phyloP scores from a whole-genome alignment of 2,797 vertebrate genomes.

The Uromys caudimaculatus region DNA sequence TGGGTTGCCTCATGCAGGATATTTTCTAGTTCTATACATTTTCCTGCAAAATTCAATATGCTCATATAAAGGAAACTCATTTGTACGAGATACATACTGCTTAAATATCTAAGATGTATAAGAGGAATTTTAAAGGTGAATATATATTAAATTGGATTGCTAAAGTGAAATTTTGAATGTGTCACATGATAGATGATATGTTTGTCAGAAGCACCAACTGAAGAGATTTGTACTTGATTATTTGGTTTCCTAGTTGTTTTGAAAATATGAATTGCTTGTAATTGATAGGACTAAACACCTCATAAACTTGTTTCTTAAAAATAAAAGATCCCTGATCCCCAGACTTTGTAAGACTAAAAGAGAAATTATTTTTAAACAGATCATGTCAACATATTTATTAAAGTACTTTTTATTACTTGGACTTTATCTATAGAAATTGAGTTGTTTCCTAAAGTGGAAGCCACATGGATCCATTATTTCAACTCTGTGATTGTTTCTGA shows the following conservation, averaged over 20 bases:
- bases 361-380: not conserved
- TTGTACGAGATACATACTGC: not conserved
- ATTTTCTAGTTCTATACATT: not conserved
- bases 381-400: not conserved
- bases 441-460: not conserved
- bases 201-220: not conserved
- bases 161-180: slow-evolving; percentile 4
- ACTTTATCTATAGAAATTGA: not conserved
- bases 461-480: not conserved
- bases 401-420: not conserved
- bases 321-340: not conserved
- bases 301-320: not conserved
- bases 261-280: not conserved
- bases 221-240: not conserved
- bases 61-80: not conserved
- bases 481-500: slow-evolving; percentile 47
- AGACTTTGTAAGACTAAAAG: not conserved
- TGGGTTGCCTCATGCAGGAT: not conserved
- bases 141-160: slow-evolving; percentile 1
- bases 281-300: not conserved
- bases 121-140: not conserved
- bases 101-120: slow-evolving; percentile 11
- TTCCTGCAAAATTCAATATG: not conserved
- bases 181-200: not conserved
- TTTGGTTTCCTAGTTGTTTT: not conserved